A percentile compares a stretch with the other conserved stretches of the same genome.
phyloP scores from a whole-genome alignment of 2,797 vertebrate genomes.

The Halcyon badia region DNA sequence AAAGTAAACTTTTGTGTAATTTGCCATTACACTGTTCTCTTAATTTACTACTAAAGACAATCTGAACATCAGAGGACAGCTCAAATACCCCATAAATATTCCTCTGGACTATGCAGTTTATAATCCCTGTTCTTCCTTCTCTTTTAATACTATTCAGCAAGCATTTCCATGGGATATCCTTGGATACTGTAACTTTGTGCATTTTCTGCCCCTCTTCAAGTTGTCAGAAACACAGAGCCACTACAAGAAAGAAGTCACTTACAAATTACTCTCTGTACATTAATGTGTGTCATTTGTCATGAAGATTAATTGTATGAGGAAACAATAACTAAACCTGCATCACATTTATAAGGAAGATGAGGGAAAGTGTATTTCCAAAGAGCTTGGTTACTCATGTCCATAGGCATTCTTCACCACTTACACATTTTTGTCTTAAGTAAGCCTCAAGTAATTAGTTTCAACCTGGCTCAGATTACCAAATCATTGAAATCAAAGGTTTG shows the following conservation, averaged over 20 bases:
- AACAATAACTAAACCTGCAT: not conserved
- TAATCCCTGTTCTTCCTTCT: constrained; percentile 67
- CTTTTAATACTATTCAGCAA: constrained; percentile 64
- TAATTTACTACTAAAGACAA: constrained; percentile 80
- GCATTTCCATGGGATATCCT: constrained; percentile 66
- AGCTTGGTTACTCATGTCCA: not conserved
- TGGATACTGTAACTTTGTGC: constrained; percentile 60
- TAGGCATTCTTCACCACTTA: constrained; percentile 3
- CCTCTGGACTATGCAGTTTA: constrained; percentile 77
- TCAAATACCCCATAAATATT: constrained; percentile 74
- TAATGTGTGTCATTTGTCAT: constrained; percentile 70
- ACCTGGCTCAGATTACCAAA: constrained; percentile 17
- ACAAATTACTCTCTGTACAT: constrained; percentile 18
- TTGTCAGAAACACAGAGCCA: not conserved
- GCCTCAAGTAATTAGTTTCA: constrained; percentile 38
- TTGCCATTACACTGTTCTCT: constrained; percentile 72
- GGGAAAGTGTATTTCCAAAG: not conserved
- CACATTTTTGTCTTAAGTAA: not conserved
- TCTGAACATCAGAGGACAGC: constrained; percentile 70
- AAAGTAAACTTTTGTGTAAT: constrained; percentile 59
- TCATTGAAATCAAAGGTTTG: constrained; percentile 14
- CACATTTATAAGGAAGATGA: constrained; percentile 27
- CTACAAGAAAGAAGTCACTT: constrained; percentile 42
- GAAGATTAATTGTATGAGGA: constrained; percentile 67
- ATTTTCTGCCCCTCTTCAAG: constrained; percentile 1